These are phyloP conservation scores for Chloroclysta siterata DNA, from an alignment of 2,888 invertebrate species.

Conservation along the genomic window DNA sequence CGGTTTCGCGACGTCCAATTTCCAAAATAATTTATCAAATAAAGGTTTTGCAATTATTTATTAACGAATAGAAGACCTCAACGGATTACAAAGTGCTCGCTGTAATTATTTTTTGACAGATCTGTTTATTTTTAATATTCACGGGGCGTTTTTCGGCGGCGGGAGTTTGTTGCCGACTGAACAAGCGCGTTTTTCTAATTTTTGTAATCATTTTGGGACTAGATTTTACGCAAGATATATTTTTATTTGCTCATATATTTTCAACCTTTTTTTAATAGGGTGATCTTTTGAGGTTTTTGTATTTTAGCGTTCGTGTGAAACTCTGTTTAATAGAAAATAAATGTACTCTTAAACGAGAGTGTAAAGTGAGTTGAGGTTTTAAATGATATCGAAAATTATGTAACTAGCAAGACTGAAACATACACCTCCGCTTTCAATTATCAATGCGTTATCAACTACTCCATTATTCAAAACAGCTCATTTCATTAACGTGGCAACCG, in stretches of 20 bases:
- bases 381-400: too few species aligned
- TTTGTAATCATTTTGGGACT: constrained; percentile 23
- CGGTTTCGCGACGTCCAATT: neutral
- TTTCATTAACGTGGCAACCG: too few species aligned
- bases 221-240: constrained; percentile 8
- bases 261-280: neutral
- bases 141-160: constrained; percentile 31
- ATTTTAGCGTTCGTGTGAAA: too few species aligned
- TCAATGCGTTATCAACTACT: too few species aligned
- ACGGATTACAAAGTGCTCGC: constrained; percentile 46
- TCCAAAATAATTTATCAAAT: constrained; percentile 2
- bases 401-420: too few species aligned
- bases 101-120: constrained; percentile 46
- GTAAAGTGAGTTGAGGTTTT: too few species aligned
- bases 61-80: constrained; percentile 41
- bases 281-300: neutral
- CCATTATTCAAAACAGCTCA: too few species aligned
- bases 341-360: too few species aligned
- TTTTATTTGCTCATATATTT: neutral
- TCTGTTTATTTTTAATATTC: constrained; percentile 54
- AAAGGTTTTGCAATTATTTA: constrained; percentile 40
- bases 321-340: too few species aligned
- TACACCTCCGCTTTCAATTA: too few species aligned
- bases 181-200: constrained; percentile 30
- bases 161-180: constrained; percentile 28